phyloP scores from a whole-genome alignment of 2,888 invertebrate species.

The Cheilosia urbana region DNA sequence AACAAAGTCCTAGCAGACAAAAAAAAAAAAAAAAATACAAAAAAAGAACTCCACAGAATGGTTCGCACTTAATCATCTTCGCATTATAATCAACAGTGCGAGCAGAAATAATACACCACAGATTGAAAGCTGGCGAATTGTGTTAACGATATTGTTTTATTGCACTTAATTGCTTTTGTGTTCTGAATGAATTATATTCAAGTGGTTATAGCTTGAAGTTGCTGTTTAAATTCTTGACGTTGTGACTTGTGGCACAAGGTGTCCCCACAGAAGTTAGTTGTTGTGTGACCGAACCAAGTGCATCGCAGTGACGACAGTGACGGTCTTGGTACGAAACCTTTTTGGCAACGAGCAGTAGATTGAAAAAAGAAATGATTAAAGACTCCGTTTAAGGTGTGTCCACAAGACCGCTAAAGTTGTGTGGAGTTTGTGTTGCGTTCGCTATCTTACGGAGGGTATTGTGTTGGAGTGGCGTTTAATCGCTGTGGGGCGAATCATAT shows the following conservation, averaged over 20 bases:
- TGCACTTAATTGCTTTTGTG: slow-evolving; percentile 70
- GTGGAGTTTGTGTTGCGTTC: not conserved
- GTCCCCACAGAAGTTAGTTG: not conserved
- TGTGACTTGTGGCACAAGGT: slow-evolving; percentile 7
- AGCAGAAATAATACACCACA: slow-evolving; percentile 60
- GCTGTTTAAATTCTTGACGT: not conserved
- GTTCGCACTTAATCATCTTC: slow-evolving; percentile 73
- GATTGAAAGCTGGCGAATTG: slow-evolving; percentile 74
- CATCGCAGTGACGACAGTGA: not conserved
- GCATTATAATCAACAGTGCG: slow-evolving; percentile 71
- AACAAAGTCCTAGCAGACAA: not conserved
- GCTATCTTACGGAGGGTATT: not conserved
- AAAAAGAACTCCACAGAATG: not conserved
- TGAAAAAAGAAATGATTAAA: not conserved
- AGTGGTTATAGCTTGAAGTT: slow-evolving; percentile 19
- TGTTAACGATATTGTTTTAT: slow-evolving; percentile 74
- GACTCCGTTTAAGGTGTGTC: slow-evolving; percentile 32
- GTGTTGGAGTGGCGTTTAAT: not conserved
- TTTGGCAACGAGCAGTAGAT: not conserved
- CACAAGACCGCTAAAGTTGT: not conserved
- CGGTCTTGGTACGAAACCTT: slow-evolving; percentile 30
- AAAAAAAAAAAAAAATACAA: too few relatives aligned
- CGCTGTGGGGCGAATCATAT: not conserved
- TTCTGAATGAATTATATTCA: slow-evolving; percentile 57
- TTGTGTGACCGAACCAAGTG: not conserved